A percentile compares a stretch with the other conserved stretches of the same genome.
These are phyloP conservation scores for Eidolon dupreanum DNA, from an alignment of 2,797 vertebrate genomes.

Conservation along the genomic window DNA sequence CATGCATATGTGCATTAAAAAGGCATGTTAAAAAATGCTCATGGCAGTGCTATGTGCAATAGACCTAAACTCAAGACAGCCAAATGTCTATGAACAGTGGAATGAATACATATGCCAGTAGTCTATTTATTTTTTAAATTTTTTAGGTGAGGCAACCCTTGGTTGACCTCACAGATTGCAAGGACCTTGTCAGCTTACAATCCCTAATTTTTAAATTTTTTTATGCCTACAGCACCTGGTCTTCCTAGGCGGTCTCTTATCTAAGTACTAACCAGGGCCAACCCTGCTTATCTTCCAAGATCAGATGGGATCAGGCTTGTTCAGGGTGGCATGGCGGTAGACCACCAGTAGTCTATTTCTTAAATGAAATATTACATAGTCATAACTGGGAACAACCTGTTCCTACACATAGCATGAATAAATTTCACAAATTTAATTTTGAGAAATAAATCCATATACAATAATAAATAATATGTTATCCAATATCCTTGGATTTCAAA, in stretches of 20 bases:
- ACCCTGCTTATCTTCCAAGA: too few species aligned
- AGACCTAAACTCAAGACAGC: not conserved
- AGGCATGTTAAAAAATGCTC: not conserved
- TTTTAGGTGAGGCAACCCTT: too few species aligned
- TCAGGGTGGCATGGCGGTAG: too few species aligned
- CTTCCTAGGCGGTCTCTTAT: too few species aligned
- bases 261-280: too few species aligned
- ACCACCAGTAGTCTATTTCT: not conserved
- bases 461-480: not conserved
- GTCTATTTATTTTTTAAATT: too few species aligned
- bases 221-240: too few species aligned
- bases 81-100: not conserved
- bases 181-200: too few species aligned
- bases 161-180: too few species aligned
- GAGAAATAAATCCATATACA: not conserved
- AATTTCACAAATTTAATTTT: not conserved
- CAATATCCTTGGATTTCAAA: not conserved
- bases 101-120: not conserved
- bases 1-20: not conserved
- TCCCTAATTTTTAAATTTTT: too few species aligned
- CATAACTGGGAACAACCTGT: not conserved
- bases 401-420: not conserved
- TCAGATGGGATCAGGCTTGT: too few species aligned
- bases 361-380: not conserved
- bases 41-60: rapidly evolving